Evolutionary conservation across 2,888 invertebrate species (phyloP), one percentile per base, ranked within the genome.

Genomic region (Cheilosia pagana): DNA sequence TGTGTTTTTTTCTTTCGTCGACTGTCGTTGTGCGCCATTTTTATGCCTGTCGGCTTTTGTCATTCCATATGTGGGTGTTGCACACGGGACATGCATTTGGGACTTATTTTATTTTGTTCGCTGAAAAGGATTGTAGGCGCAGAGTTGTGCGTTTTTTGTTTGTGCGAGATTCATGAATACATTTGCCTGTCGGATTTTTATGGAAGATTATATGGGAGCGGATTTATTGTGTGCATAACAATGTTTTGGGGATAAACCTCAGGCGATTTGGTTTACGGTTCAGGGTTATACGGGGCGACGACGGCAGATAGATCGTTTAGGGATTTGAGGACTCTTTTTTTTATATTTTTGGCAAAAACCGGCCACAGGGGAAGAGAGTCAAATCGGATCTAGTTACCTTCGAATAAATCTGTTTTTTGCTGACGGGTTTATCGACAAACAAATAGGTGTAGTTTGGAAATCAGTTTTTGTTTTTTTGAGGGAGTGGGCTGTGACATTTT

Each of bases 1-100:
- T 63, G 67, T 45, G 28, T 67, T 12, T 21, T 62, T 71, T 65
- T 35, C 67, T 74, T 59, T 28, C 25, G 41, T 48, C 21, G 23
- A 21, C 10, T 35, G 71, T 39, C 25, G 43, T 60, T 71, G 79
- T 71, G 79, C 60, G 79, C 79, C 70, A 67, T 81, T 81, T 83
- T 83, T 81, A 70, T 85, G 81, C 75, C 79, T 85, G 79, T 71
- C 83, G 78, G 82, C 63, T 83, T 78, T 83, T 83, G 83, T 83
- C 74, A 83, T 83, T 83, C 68, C 82, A 74, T 77, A 78, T 83
- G 83, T 83, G 78, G 83, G 78, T 83, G 83, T 83, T 78, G 83
- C 78, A 83, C 76, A 65, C 71, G 78, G 68, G 83, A 83, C 78
- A 78, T 83, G 83, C 83, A 83, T 68, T 78, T 67, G 12, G 23